phyloP scores from a whole-genome alignment of 35 echinoderm and acorn worm species.

The Ophioderma brevispina region DNA sequence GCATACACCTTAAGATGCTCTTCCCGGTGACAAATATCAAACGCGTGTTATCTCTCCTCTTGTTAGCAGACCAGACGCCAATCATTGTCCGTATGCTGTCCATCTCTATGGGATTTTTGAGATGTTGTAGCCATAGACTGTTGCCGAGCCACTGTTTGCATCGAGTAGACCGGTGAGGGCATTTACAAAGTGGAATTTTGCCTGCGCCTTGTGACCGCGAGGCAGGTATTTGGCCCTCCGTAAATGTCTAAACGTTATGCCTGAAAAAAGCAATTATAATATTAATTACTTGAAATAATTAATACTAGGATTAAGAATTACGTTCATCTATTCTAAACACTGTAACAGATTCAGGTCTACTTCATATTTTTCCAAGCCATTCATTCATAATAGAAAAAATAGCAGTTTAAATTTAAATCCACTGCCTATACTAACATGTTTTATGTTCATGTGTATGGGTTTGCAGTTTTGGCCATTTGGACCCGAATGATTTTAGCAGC shows the following conservation, averaged over 20 bases:
- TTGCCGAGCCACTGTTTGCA: slow-evolving; percentile 37
- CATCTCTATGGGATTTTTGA: slow-evolving; percentile 30
- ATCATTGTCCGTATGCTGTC: slow-evolving; percentile 53
- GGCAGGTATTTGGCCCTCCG: slow-evolving; percentile 83
- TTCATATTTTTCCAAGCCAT: too few relatives aligned
- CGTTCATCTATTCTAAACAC: too few relatives aligned
- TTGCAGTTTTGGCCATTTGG: too few relatives aligned
- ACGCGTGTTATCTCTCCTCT: slow-evolving; percentile 67
- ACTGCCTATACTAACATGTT: too few relatives aligned
- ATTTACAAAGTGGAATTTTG: slow-evolving; percentile 62
- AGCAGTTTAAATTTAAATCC: too few relatives aligned
- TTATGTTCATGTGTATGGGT: too few relatives aligned
- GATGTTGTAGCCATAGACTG: slow-evolving; percentile 57
- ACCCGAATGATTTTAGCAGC: too few relatives aligned
- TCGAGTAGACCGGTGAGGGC: slow-evolving; percentile 53
- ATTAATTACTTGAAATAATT: too few relatives aligned
- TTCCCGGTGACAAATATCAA: slow-evolving; percentile 48
- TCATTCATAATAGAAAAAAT: too few relatives aligned
- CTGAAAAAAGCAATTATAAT: slow-evolving; percentile 1
- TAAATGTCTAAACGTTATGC: slow-evolving; percentile 72
- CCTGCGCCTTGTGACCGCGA: slow-evolving; percentile 76
- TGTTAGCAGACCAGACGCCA: slow-evolving; percentile 72
- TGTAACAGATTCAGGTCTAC: too few relatives aligned
- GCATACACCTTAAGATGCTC: slow-evolving; percentile 74
- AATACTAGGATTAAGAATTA: too few relatives aligned